phyloP scores from a whole-genome alignment of 2,797 vertebrate species.

The Psittacula echo region DNA sequence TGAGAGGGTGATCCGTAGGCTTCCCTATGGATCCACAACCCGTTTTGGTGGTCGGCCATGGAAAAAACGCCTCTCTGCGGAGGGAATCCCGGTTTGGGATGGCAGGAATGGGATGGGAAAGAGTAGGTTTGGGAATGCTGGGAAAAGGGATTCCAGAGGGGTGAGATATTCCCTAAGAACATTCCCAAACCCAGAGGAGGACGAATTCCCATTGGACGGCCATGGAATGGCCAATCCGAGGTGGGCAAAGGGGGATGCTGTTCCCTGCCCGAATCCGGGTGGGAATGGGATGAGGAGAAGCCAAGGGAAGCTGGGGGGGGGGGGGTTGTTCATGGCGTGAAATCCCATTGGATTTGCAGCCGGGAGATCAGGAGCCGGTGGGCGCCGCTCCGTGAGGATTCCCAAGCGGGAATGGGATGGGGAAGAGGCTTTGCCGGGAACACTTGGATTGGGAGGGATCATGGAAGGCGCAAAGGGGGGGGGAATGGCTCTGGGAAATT shows the following conservation, averaged over 20 bases:
- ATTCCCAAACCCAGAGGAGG: background rate
- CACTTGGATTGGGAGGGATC: background rate
- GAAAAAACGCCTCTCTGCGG: background rate
- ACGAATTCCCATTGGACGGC: background rate
- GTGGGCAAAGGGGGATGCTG: background rate
- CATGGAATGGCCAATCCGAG: no score
- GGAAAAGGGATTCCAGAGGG: background rate
- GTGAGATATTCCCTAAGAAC: no score
- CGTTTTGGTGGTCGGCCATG: background rate
- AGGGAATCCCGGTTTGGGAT: background rate
- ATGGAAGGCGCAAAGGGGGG: background rate
- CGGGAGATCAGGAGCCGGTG: rapidly evolving
- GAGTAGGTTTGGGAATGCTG: rapidly evolving
- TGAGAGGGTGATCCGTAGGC: background rate
- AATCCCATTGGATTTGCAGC: background rate
- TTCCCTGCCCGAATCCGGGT: background rate
- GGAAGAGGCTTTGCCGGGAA: background rate
- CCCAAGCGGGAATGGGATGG: background rate
- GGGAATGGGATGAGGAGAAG: background rate
- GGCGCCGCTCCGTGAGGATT: no score
- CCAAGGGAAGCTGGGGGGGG: background rate
- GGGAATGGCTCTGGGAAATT: background rate
- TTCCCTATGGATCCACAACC: background rate
- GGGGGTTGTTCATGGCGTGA: background rate
- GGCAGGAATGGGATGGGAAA: background rate